Conservation (phyloP, 2,888 invertebrate genomes). For the Kuschelorhynchus macadamiae region DNA sequence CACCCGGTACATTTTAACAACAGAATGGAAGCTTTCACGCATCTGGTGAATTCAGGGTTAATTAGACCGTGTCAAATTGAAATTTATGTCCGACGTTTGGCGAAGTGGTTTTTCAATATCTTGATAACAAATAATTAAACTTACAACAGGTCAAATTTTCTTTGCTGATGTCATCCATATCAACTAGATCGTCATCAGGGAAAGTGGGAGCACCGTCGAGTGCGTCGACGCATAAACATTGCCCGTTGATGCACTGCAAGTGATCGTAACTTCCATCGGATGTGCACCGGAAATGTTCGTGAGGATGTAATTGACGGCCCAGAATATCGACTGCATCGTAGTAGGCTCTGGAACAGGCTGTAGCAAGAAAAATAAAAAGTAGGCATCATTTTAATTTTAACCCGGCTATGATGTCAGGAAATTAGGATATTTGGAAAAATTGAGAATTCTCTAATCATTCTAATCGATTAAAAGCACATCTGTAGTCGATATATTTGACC, state of each 20-base stretch:
- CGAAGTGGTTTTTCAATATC: background rate
- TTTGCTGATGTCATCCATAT: conserved; percentile 60
- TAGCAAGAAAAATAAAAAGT: no score
- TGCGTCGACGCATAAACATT: conserved; percentile 75
- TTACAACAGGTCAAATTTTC: conserved; percentile 58
- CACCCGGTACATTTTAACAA: no score
- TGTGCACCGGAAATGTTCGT: conserved; percentile 72
- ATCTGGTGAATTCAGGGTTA: no score
- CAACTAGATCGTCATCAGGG: conserved; percentile 58
- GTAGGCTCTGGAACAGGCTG: conserved; percentile 75
- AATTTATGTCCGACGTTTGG: no score
- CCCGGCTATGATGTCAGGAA: background rate
- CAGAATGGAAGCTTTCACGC: no score
- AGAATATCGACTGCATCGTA: conserved; percentile 69
- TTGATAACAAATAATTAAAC: conserved; percentile 4
- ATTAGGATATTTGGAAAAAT: no score
- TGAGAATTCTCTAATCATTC: no score
- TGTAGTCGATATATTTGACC: no score
- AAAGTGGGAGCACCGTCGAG: conserved; percentile 70
- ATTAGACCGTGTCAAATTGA: no score
- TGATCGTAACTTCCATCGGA: conserved; percentile 78
- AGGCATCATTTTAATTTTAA: background rate
- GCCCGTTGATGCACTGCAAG: conserved; percentile 75
- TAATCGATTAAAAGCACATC: no score
- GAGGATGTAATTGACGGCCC: conserved; percentile 63